Base-by-base conservation (phyloP, 2,113 vertebrate species). In the Dendrocopos noguchii region DNA sequence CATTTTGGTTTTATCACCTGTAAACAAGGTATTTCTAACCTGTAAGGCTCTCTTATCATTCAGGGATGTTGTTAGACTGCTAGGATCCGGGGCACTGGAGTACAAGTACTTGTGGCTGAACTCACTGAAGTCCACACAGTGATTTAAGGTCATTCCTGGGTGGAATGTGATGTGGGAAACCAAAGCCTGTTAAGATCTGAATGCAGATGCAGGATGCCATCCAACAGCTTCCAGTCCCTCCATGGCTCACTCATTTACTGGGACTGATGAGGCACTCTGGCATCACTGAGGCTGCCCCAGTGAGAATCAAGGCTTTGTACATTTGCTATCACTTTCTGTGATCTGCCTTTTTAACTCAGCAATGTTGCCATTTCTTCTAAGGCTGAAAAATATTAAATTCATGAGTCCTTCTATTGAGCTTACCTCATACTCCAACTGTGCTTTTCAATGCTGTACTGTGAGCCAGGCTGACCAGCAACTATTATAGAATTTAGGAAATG, bases 201-300 rank as follows among this genome's bases (percentile, higher is more conserved):
- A 72, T 55, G 94, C 77, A 84, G 91, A 66, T 81, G 55, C 70
- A 16, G 66, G 88, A 50, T 95, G 77, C 14, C 42, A 64, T 9
- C 56, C 4, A 1, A 34, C 64, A 67, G 42, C 79, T 72, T 84
- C 87, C 70, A 80, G 25, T n/a, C 25, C 53, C 65, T 67, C 1
- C 0, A 67, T 76, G 64, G 34, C 46, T 90, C 53, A 14, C 39
- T 66, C 64, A 8, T 28, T 88, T 20, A n/a, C 52, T 13, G 46
- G 0, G 4, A 2, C 67, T 50, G 56, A 17, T 50, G 52, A 67
- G 71, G 42, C 80, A 44, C 57, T 80, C 53, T 6, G 78, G 19
- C 53, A 83, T 2, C 80, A 29, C 50, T 20, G 68, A 44, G 33
- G 17, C 10, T 28, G 18, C 27, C 9, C 15, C 36, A 4, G 15